Conservation (phyloP, 2,888 invertebrate species). For the Drosophila quinaria region DNA sequence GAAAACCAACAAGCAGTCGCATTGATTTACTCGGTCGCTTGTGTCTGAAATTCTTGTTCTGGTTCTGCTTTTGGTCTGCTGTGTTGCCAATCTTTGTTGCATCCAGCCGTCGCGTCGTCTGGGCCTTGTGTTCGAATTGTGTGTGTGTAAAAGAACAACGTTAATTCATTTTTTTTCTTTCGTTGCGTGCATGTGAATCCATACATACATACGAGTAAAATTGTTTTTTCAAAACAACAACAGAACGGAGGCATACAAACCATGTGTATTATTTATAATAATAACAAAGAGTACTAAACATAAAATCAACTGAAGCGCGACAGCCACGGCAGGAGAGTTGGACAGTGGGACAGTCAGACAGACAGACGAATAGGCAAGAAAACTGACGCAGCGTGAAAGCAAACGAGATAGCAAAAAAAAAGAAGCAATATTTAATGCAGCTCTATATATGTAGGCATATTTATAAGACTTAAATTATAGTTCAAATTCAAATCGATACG, state of each 20-base stretch:
- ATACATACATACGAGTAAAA: conserved; percentile 1
- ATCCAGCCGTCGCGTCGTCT: conserved; percentile 44
- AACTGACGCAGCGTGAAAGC: conserved; percentile 51
- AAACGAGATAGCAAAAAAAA: conserved; percentile 42
- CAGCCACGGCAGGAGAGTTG: conserved; percentile 41
- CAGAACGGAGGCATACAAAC: conserved; percentile 14
- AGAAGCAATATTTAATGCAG: conserved; percentile 39
- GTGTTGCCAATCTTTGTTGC: conserved; percentile 48
- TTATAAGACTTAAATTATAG: conserved; percentile 22
- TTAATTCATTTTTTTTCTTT: conserved; percentile 25
- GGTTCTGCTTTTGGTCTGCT: conserved; percentile 28
- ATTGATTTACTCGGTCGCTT: conserved; percentile 47
- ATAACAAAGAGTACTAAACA: conserved; percentile 22
- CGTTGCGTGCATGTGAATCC: conserved; percentile 36
- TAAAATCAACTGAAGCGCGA: conserved; percentile 65
- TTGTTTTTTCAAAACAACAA: conserved; percentile 19
- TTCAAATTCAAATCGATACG: conserved; percentile 50
- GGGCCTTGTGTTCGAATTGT: conserved; percentile 26
- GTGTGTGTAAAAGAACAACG: conserved; percentile 28
- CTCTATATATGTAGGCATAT: conserved; percentile 22
- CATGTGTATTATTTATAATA: conserved; percentile 30
- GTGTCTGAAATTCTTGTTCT: conserved; percentile 50
- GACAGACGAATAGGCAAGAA: conserved; percentile 21
- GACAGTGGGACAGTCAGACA: conserved; percentile 12
- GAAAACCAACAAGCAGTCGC: conserved; percentile 29